Conservation (phyloP, 2,797 vertebrate genomes). For the Gallirallus australis region DNA sequence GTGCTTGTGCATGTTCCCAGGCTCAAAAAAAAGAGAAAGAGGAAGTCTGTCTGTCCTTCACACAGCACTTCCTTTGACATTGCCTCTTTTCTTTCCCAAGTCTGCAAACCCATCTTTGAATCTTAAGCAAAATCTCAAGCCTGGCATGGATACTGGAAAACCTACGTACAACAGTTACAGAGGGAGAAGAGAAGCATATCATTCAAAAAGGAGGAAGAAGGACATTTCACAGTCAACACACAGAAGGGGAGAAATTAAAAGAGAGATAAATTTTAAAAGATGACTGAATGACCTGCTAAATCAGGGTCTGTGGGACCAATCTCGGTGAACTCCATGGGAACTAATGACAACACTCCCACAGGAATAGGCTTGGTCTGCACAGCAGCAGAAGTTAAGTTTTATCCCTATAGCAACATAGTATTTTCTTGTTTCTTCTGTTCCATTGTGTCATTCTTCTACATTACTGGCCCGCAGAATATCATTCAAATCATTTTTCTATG, state of each 20-base stretch:
- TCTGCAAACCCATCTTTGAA: neutral
- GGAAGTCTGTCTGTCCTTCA: slow-evolving; percentile 9
- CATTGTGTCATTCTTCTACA: neutral
- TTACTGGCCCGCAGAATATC: neutral
- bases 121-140: neutral
- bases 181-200: neutral
- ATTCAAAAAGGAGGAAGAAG: neutral
- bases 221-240: neutral
- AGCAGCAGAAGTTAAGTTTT: neutral
- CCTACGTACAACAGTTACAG: neutral
- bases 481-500: neutral
- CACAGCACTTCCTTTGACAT: neutral
- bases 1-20: neutral
- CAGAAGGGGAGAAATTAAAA: neutral
- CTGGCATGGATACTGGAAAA: neutral
- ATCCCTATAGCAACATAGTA: neutral
- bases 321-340: neutral
- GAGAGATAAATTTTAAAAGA: neutral
- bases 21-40: slow-evolving; percentile 27
- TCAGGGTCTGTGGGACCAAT: rapidly evolving
- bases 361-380: neutral
- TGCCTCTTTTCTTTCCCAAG: neutral
- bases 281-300: neutral
- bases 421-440: neutral
- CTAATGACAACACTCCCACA: neutral